Percentiles rank a stretch among this genome's conserved stretches.
Conservation (phyloP, 2,888 invertebrate genomes). For the Brenthis hecate region DNA sequence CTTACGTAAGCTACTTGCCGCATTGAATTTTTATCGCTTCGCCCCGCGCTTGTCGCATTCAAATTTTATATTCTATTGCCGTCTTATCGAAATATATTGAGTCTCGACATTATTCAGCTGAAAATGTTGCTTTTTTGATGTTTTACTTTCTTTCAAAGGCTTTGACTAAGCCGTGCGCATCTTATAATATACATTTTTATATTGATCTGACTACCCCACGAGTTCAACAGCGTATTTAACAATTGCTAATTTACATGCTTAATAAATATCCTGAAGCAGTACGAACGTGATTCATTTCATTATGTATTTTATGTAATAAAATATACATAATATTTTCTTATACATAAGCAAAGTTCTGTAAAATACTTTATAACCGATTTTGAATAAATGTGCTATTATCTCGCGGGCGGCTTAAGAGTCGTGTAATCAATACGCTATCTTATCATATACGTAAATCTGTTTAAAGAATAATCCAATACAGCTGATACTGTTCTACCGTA, state of each 20-base stretch:
- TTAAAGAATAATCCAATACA: slow-evolving; percentile 63
- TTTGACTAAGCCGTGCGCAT: background rate
- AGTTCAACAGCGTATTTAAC: no score
- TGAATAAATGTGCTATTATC: slow-evolving; percentile 33
- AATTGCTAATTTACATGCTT: no score
- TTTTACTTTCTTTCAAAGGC: background rate
- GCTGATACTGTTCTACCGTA: slow-evolving; percentile 46
- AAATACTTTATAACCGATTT: background rate
- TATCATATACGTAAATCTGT: slow-evolving; percentile 65
- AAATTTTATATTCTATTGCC: slow-evolving; percentile 54
- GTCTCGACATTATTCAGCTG: slow-evolving; percentile 38
- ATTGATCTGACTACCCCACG: no score
- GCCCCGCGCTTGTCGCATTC: slow-evolving; percentile 49
- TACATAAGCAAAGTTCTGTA: no score
- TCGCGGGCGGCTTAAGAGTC: slow-evolving; percentile 31
- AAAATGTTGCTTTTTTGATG: slow-evolving; percentile 23
- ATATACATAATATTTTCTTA: no score
- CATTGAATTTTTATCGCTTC: slow-evolving; percentile 62
- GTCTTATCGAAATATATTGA: slow-evolving; percentile 47
- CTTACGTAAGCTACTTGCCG: slow-evolving; percentile 60
- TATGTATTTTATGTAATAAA: no score
- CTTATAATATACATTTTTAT: background rate
- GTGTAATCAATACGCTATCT: slow-evolving; percentile 45
- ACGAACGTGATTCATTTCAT: no score
- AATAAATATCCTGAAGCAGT: no score